Evolutionary conservation across 2,113 vertebrate genomes (phyloP), one percentile per base, ranked within the genome.

Genomic region (Cercocebus atys): DNA sequence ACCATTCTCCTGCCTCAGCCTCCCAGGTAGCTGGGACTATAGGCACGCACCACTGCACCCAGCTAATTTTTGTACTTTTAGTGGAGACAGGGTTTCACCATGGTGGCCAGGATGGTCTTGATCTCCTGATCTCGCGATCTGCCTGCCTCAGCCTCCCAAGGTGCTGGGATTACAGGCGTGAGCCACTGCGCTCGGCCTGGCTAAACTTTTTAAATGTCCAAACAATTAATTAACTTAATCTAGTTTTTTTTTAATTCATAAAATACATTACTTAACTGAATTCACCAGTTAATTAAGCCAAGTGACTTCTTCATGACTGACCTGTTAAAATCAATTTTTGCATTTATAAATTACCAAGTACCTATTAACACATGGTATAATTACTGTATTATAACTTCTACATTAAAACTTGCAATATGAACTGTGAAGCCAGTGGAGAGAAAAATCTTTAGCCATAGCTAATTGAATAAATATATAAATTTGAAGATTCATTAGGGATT

Each of bases 291-390:
- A 57, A 70, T 70, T 52, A 90, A 90, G 20, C 14, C 52, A 76
- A 13, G 16, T 43, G n/a, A 80, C n/a, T 72, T 95, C 94, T 82
- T 92, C 70, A 79, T 57, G 16, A 73, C 45, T 75, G 70, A 91
- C 45, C 64, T 93, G 30, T 88, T 81, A 75, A 70, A 95, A 70
- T 82, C 79, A 94, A 87, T 75, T 84, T 84, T 55, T 68, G 12
- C n/a, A 84, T 30, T 93, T 88, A 50, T 57, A 91, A 94, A 88
- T 75, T 88, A 80, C 10, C 57, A 52, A 32, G 20, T 83, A 30
- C 78, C 61, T 92, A 59, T 45, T 25, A 79, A 66, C 35, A 7
- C 11, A 40, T 20, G 80, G 18, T 66, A 79, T 85, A 75, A 85
- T 68, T 80, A 66, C 9, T 50, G 23, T 75, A 79, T 50, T 47